These are phyloP conservation scores for Steatornis caripensis DNA, from an alignment of 2,113 vertebrate species.

Conservation along the genomic window DNA sequence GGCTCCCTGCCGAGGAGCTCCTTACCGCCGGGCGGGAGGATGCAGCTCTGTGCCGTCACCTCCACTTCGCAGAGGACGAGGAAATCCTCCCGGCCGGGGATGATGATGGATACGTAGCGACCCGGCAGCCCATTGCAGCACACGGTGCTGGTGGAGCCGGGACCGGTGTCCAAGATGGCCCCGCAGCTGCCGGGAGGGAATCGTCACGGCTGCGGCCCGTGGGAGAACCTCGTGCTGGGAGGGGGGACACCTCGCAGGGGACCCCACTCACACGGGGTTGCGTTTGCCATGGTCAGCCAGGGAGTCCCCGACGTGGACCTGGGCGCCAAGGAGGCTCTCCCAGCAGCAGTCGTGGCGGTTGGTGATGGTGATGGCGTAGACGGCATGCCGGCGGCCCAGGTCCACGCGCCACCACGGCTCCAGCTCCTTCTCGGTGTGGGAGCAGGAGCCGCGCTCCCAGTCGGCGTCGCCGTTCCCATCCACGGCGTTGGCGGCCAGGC, in stretches of 20 bases:
- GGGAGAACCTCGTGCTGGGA: too few relatives aligned
- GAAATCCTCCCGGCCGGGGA: not conserved
- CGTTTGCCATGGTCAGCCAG: not conserved
- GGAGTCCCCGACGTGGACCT: not conserved
- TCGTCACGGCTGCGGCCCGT: fast-evolving
- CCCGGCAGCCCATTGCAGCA: not conserved
- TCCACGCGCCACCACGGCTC: not conserved
- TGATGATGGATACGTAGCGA: not conserved
- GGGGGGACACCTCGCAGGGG: fast-evolving
- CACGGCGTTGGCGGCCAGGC: not conserved
- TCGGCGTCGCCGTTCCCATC: not conserved
- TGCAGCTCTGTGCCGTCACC: not conserved
- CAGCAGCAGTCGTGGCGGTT: not conserved
- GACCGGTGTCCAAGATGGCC: not conserved
- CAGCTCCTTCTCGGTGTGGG: not conserved
- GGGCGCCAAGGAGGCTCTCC: not conserved
- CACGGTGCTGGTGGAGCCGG: not conserved
- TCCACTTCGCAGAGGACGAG: not conserved
- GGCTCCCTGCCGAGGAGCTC: fast-evolving
- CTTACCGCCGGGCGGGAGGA: not conserved
- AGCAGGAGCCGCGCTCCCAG: not conserved
- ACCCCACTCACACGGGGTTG: not conserved
- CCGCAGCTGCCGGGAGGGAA: not conserved
- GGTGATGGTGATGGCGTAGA: not conserved
- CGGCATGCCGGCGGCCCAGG: not conserved